Conservation (phyloP, 2,888 invertebrate genomes). For the Ypsolopha scabrella region DNA sequence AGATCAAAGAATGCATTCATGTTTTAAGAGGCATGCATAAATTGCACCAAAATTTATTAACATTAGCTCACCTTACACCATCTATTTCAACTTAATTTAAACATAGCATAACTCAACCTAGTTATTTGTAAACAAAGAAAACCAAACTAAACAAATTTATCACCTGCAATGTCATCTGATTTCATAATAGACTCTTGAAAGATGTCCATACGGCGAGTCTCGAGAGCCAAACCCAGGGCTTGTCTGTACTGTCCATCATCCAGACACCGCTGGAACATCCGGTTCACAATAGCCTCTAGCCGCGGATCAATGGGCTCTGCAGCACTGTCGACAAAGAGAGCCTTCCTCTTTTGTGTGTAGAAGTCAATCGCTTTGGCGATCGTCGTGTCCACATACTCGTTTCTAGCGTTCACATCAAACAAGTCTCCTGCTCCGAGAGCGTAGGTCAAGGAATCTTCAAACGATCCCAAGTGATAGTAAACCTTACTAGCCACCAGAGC, state of each 20-base stretch:
- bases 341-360: conserved; percentile 90
- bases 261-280: conserved; percentile 97
- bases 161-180: conserved; percentile 87
- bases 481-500: conserved; percentile 98
- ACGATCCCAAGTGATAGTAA: conserved; percentile 97
- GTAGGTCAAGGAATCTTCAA: conserved; percentile 96
- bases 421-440: conserved; percentile 95
- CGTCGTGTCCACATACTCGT: conserved; percentile 97
- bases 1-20: too few species aligned
- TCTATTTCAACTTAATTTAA: too few species aligned
- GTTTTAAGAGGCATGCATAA: too few species aligned
- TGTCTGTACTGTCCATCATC: conserved; percentile 96
- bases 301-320: conserved; percentile 82
- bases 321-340: conserved; percentile 76
- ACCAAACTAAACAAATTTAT: background rate
- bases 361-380: conserved; percentile 98
- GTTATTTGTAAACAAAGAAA: background rate
- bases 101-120: background rate
- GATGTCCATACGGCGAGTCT: conserved; percentile 97
- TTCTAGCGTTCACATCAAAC: conserved; percentile 94
- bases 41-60: too few species aligned
- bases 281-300: conserved; percentile 93
- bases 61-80: too few species aligned
- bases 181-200: conserved; percentile 93
- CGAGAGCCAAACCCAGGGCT: conserved; percentile 95